Evolutionary conservation across 2,888 invertebrate species (phyloP).

Genomic region (Zaprionus bogoriensis): DNA sequence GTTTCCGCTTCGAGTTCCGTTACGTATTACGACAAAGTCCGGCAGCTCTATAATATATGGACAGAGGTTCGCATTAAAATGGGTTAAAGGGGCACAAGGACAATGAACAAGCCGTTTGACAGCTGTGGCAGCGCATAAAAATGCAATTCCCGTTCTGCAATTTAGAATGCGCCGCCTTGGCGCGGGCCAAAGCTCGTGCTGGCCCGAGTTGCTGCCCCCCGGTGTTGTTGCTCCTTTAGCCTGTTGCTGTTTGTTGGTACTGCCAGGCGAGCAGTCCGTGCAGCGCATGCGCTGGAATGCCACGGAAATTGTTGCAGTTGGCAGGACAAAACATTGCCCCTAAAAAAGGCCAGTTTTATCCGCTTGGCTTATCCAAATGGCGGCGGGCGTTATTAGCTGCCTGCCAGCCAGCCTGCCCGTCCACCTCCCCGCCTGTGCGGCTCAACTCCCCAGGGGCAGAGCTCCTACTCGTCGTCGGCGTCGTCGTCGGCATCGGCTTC

Average conservation of each 20-base stretch:
- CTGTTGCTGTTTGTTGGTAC: slow-evolving; percentile 67
- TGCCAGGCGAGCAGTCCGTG: slow-evolving; percentile 17
- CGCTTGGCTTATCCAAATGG: slow-evolving; percentile 61
- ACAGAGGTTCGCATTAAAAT: slow-evolving; percentile 30
- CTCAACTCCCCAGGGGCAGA: slow-evolving; percentile 55
- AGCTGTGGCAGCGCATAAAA: slow-evolving; percentile 55
- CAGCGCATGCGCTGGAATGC: slow-evolving; percentile 70
- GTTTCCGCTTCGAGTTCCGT: slow-evolving; percentile 2
- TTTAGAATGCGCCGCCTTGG: slow-evolving; percentile 47
- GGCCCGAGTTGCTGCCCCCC: slow-evolving; percentile 8
- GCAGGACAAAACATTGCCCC: slow-evolving; percentile 62
- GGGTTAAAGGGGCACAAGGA: slow-evolving; percentile 32
- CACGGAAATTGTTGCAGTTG: slow-evolving; percentile 68
- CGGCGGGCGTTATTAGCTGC: slow-evolving; percentile 52
- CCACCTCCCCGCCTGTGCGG: slow-evolving; percentile 42
- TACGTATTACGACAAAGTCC: neutral
- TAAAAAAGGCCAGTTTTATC: slow-evolving; percentile 62
- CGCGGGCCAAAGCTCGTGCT: slow-evolving; percentile 21
- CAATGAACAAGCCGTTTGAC: slow-evolving; percentile 52
- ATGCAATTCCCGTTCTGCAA: slow-evolving; percentile 56
- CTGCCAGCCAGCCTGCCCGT: no score
- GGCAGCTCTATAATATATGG: slow-evolving; percentile 29
- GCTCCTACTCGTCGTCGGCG: slow-evolving; percentile 21
- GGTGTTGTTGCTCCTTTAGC: slow-evolving; percentile 41
- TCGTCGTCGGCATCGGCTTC: slow-evolving; percentile 14